A percentile compares a stretch with the other conserved stretches of the same genome.
phyloP scores from a whole-genome alignment of 1,140 invertebrate species.

The Delia radicum region DNA sequence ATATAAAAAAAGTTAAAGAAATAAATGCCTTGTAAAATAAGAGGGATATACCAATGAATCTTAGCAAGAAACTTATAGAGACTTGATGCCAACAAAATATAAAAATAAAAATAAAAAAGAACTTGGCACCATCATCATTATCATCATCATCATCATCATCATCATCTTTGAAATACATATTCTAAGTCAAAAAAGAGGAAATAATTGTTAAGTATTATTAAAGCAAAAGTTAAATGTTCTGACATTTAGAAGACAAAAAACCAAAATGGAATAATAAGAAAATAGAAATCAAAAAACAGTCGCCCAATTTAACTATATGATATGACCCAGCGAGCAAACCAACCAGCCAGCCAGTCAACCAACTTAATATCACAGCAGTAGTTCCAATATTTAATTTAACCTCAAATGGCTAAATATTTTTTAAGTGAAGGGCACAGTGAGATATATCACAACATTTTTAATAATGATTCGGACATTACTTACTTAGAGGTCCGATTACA shows the following conservation, averaged over 20 bases:
- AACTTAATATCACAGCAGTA: background rate
- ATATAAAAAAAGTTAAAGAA: background rate
- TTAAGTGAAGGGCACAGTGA: no score
- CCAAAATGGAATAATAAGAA: background rate
- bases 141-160: background rate
- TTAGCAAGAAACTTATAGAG: no score
- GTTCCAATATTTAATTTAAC: background rate
- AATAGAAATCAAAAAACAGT: background rate
- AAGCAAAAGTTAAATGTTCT: conserved; percentile 1
- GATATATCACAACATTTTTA: no score
- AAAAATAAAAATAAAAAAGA: no score
- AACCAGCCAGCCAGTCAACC: background rate
- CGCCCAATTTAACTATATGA: background rate
- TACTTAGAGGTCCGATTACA: no score
- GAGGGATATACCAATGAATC: background rate
- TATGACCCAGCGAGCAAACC: background rate
- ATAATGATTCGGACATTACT: no score
- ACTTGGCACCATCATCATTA: background rate
- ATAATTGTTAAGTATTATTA: background rate
- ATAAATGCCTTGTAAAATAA: background rate
- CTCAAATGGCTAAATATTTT: no score
- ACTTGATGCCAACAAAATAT: background rate
- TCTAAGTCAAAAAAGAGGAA: background rate
- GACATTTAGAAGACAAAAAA: background rate
- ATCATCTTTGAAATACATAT: no score